phyloP scores from a whole-genome alignment of 2,797 vertebrate genomes.

The Gallinago nigripennis region DNA sequence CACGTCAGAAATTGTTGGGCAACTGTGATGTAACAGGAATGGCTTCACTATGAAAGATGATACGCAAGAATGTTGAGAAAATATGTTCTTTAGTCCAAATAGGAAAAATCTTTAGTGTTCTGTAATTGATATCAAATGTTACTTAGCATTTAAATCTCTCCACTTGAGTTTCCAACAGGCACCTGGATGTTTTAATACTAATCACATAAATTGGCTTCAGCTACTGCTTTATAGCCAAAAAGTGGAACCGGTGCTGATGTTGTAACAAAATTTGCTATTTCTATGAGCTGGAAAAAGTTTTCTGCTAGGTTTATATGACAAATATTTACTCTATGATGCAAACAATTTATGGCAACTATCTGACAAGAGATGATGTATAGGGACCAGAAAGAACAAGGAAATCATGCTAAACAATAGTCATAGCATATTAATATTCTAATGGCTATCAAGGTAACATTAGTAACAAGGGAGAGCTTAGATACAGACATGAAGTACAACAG shows the following conservation, averaged over 20 bases:
- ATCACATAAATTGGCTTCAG: not conserved
- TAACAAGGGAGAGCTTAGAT: not conserved
- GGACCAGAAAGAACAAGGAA: not conserved
- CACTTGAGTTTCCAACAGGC: not conserved
- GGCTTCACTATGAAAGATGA: not conserved
- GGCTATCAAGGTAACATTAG: not conserved
- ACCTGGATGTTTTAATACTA: not conserved
- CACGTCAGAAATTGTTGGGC: not conserved
- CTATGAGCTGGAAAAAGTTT: not conserved
- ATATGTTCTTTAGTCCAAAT: not conserved
- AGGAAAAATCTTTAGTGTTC: not conserved
- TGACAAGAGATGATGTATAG: not conserved
- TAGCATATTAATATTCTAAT: not conserved
- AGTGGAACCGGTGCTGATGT: not conserved
- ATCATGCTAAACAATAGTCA: not conserved
- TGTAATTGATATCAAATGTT: not conserved
- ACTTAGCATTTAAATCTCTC: not conserved
- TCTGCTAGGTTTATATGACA: not conserved
- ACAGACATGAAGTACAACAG: not conserved
- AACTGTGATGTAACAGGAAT: not conserved
- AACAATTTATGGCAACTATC: not conserved
- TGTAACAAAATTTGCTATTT: not conserved
- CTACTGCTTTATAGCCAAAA: not conserved
- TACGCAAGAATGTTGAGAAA: not conserved
- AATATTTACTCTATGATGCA: not conserved